These are phyloP conservation scores for Mionectes macconnelli DNA, from an alignment of 2,113 vertebrate species.

Conservation along the genomic window DNA sequence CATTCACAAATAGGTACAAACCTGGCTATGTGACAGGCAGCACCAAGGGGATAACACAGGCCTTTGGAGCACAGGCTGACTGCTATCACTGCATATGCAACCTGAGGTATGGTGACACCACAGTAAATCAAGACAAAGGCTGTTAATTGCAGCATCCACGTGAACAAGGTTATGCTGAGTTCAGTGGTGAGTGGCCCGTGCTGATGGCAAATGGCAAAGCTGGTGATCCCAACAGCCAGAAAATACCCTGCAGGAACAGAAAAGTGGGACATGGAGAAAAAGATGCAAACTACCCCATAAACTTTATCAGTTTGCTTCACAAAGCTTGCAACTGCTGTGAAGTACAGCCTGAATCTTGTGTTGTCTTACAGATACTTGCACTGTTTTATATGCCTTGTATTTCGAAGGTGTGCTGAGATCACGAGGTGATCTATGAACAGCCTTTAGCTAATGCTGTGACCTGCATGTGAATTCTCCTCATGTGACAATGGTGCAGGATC, in stretches of 20 bases:
- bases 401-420: background rate
- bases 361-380: background rate
- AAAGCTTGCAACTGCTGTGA: background rate
- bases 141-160: constrained; percentile 59
- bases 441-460: background rate
- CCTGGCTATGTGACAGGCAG: constrained; percentile 59
- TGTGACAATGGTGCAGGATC: background rate
- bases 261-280: background rate
- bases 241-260: constrained; percentile 72
- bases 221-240: constrained; percentile 62
- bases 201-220: constrained; percentile 76
- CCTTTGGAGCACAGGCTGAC: constrained; percentile 58
- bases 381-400: background rate
- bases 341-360: background rate
- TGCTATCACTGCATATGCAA: constrained; percentile 56
- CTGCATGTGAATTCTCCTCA: background rate
- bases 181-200: constrained; percentile 67
- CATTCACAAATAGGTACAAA: background rate
- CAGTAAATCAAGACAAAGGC: constrained; percentile 73
- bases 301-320: background rate
- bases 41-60: constrained; percentile 19
- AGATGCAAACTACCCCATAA: background rate
- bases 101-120: constrained; percentile 66
- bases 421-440: background rate
- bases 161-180: constrained; percentile 63